Evolutionary conservation across 2,888 invertebrate genomes (phyloP).

Genomic region (Eupithecia dodoneata): DNA sequence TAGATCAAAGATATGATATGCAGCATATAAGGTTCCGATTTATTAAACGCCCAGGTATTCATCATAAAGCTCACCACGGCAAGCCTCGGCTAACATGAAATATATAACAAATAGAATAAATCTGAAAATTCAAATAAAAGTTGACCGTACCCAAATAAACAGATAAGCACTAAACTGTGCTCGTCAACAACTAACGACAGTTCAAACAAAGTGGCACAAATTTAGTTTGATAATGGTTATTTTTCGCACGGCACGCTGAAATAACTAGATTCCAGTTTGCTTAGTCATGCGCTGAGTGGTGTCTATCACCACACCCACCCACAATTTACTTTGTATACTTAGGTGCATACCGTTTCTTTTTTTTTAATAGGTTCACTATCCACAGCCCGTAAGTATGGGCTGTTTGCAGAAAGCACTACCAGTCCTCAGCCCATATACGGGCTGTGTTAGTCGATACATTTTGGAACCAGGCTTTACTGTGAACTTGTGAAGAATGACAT

Average conservation of each 20-base stretch:
- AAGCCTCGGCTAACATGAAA: background rate
- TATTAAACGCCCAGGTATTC: background rate
- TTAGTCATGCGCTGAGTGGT: conserved; percentile 60
- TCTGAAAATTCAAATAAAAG: background rate
- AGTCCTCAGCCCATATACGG: no score
- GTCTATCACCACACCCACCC: conserved; percentile 40
- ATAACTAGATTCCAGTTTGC: conserved; percentile 29
- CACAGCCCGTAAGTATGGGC: no score
- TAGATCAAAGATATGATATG: no score
- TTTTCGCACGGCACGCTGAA: conserved; percentile 54
- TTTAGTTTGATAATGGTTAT: conserved; percentile 61
- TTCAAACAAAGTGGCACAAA: conserved; percentile 63
- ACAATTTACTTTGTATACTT: background rate
- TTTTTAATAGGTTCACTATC: no score
- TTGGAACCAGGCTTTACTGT: no score
- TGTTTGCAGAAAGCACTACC: no score
- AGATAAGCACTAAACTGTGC: conserved; percentile 54
- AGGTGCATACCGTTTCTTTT: no score
- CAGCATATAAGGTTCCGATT: no score
- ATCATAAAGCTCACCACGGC: background rate
- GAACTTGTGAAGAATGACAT: no score
- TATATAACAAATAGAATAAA: background rate
- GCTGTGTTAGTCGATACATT: no score
- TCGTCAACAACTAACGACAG: conserved; percentile 61
- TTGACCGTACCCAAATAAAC: conserved; percentile 38